These are phyloP conservation scores for Drosophila neotestacea DNA, from an alignment of 2,888 invertebrate species.

Conservation along the genomic window DNA sequence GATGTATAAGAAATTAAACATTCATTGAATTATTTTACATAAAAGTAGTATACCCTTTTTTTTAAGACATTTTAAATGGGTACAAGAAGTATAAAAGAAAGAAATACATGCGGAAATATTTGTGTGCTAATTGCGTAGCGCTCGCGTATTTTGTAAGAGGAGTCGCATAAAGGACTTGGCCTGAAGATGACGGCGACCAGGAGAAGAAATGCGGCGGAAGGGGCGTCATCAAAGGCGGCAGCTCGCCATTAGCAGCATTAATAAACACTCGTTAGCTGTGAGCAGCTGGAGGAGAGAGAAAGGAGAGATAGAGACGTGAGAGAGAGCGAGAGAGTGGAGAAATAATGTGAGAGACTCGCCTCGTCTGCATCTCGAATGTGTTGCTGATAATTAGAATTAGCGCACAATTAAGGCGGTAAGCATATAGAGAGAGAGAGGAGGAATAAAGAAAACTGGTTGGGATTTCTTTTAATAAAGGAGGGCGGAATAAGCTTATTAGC, in stretches of 20 bases:
- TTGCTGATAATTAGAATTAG: constrained; percentile 80
- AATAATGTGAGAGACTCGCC: not conserved
- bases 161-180: constrained; percentile 14
- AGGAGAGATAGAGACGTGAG: not conserved
- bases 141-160: constrained; percentile 36
- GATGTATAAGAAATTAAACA: too few relatives aligned
- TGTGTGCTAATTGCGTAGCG: constrained; percentile 79
- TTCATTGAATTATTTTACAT: not conserved
- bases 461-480: constrained; percentile 2
- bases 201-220: not conserved
- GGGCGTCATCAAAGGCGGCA: constrained; percentile 66
- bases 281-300: constrained; percentile 10
- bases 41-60: not conserved
- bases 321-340: not conserved
- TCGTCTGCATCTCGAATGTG: constrained; percentile 63
- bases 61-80: not conserved
- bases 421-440: not conserved
- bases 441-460: constrained; percentile 3
- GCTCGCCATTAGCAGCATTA: constrained; percentile 79
- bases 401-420: constrained; percentile 68
- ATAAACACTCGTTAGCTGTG: constrained; percentile 74
- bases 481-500: constrained; percentile 72
- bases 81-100: constrained; percentile 13
- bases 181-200: not conserved
- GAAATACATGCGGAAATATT: constrained; percentile 75